A percentile compares a stretch with the other conserved stretches of the same genome.
Conservation (phyloP, 2,888 invertebrate species). For the Embidobia sp. region DNA sequence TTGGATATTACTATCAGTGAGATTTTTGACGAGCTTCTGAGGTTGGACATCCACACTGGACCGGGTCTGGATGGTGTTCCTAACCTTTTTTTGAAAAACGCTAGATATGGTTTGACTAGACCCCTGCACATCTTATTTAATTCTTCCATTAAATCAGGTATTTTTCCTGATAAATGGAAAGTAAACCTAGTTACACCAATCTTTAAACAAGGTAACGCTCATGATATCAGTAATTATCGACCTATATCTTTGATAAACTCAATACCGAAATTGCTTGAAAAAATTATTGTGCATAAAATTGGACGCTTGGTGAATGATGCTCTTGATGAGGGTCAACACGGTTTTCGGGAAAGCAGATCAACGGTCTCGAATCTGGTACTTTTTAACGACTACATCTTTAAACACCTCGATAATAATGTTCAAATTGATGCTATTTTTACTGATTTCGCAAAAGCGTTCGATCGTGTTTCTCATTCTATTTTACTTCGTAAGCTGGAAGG, state of each 20-base stretch:
- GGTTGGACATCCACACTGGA: too few species aligned
- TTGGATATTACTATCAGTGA: too few species aligned
- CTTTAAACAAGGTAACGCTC: constrained; percentile 43
- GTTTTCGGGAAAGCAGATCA: neutral
- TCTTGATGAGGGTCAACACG: constrained; percentile 8
- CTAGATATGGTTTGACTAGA: constrained; percentile 21
- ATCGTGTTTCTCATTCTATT: too few species aligned
- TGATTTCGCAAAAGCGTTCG: too few species aligned
- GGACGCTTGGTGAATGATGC: neutral
- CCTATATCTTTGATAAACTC: constrained; percentile 51
- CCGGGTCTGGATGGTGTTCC: constrained; percentile 42
- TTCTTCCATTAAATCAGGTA: constrained; percentile 26
- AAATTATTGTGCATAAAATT: neutral
- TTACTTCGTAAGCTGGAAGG: too few species aligned
- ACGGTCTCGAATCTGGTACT: constrained; percentile 4
- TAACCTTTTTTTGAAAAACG: constrained; percentile 16
- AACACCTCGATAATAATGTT: constrained; percentile 20
- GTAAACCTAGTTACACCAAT: constrained; percentile 44
- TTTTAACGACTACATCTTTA: too few species aligned
- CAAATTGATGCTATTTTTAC: too few species aligned
- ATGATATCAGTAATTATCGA: constrained; percentile 48
- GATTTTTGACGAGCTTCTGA: too few species aligned
- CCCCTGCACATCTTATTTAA: constrained; percentile 40
- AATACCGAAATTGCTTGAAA: constrained; percentile 62
- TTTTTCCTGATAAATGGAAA: constrained; percentile 58